phyloP scores from a whole-genome alignment of 2,113 vertebrate genomes.

The Hirundichthys speculiger region DNA sequence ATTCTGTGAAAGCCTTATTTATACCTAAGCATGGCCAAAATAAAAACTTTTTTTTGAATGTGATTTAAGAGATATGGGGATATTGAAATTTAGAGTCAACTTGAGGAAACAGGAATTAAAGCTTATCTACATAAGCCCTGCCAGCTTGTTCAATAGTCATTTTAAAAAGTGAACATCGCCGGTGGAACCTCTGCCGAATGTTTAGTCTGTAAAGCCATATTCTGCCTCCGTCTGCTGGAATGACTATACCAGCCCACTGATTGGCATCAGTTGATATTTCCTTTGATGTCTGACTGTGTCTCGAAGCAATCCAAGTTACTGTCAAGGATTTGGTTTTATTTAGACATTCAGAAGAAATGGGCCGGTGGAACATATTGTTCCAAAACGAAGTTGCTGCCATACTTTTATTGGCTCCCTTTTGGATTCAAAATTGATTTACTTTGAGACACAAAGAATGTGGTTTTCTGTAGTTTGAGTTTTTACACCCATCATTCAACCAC shows the following conservation, averaged over 20 bases:
- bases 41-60: too few species aligned
- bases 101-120: conserved; percentile 41
- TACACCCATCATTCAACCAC: conserved; percentile 3
- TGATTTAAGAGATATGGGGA: conserved; percentile 19
- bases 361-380: conserved; percentile 26
- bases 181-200: conserved; percentile 53
- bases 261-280: conserved; percentile 54
- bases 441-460: conserved; percentile 5
- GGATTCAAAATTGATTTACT: conserved; percentile 5
- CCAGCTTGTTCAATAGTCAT: conserved; percentile 50
- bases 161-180: conserved; percentile 45
- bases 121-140: conserved; percentile 29
- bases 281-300: conserved; percentile 66
- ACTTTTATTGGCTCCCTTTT: conserved; percentile 38
- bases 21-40: conserved; percentile 11
- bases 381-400: conserved; percentile 20
- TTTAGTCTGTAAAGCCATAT: conserved; percentile 65
- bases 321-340: conserved; percentile 59
- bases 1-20: conserved; percentile 36
- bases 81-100: conserved; percentile 26
- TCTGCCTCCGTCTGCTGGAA: conserved; percentile 58
- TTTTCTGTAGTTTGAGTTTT: conserved; percentile 20
- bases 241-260: conserved; percentile 52
- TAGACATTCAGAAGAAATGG: conserved; percentile 42
- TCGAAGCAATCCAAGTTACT: conserved; percentile 49